Conservation (phyloP, 2,888 invertebrate species). For the Agrochola circellaris region DNA sequence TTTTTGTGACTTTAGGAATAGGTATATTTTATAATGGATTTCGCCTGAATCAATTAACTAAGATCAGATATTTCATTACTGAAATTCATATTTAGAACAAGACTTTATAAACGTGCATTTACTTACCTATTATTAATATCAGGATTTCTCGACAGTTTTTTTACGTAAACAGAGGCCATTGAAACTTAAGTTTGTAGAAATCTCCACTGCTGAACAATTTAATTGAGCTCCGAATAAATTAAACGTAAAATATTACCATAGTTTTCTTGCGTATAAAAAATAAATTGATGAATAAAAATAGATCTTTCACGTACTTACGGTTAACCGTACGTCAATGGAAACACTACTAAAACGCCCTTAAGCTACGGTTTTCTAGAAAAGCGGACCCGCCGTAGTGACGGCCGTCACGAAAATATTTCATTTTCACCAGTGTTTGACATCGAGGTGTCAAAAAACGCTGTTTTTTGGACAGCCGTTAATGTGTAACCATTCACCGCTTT, state of each 20-base stretch:
- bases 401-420: not conserved
- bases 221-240: not conserved
- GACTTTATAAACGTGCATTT: no score
- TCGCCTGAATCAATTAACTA: no score
- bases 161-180: not conserved
- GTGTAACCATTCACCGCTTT: not conserved
- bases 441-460: not conserved
- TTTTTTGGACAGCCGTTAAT: not conserved
- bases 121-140: not conserved
- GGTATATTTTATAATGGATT: no score
- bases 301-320: not conserved
- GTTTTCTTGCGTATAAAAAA: not conserved
- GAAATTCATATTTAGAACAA: not conserved
- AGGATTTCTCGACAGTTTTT: not conserved
- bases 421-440: not conserved
- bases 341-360: not conserved
- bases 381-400: not conserved
- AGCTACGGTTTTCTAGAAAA: not conserved
- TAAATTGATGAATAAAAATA: not conserved
- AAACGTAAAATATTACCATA: not conserved
- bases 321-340: not conserved
- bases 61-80: not conserved
- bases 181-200: not conserved
- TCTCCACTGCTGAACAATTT: no score
- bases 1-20: no score